Evolutionary conservation across 2,113 vertebrate species (phyloP).

Genomic region (Synchiropus splendidus): DNA sequence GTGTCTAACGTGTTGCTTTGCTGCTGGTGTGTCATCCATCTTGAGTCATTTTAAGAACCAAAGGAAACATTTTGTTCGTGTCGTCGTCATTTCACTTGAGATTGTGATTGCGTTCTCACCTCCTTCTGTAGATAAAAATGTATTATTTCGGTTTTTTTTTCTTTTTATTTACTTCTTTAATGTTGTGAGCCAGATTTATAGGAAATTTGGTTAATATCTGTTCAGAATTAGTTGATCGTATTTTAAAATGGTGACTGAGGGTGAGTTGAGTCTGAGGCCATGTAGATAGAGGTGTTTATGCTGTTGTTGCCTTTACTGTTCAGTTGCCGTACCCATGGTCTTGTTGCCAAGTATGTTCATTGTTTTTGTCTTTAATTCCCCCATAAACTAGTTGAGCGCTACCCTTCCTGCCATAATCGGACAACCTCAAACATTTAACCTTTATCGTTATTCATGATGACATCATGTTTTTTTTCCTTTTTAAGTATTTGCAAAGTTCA

Average conservation of each 20-base stretch:
- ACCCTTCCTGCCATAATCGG: too few species aligned
- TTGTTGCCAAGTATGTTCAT: too few species aligned
- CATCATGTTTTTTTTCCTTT: conserved; percentile 1
- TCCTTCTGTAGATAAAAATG: conserved; percentile 2
- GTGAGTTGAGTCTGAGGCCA: background rate
- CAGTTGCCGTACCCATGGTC: too few species aligned
- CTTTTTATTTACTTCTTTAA: conserved; percentile 1
- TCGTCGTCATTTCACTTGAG: background rate
- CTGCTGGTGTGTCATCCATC: conserved; percentile 47
- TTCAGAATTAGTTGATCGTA: background rate
- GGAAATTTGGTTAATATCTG: background rate
- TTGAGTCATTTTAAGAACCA: conserved; percentile 27
- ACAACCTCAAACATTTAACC: conserved; percentile 16
- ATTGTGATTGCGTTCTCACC: too few species aligned
- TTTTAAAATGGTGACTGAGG: background rate
- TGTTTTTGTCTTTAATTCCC: background rate
- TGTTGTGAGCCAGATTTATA: background rate
- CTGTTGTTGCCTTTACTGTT: conserved; percentile 3
- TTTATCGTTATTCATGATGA: too few species aligned
- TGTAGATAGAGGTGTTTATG: background rate
- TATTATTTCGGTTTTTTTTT: background rate
- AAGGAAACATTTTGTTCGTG: conserved; percentile 4
- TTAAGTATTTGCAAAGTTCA: background rate
- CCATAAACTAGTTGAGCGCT: too few species aligned
- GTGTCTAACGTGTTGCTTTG: conserved; percentile 1